Conservation (phyloP, 2,797 vertebrate species). For the Pangasius larnaudii region DNA sequence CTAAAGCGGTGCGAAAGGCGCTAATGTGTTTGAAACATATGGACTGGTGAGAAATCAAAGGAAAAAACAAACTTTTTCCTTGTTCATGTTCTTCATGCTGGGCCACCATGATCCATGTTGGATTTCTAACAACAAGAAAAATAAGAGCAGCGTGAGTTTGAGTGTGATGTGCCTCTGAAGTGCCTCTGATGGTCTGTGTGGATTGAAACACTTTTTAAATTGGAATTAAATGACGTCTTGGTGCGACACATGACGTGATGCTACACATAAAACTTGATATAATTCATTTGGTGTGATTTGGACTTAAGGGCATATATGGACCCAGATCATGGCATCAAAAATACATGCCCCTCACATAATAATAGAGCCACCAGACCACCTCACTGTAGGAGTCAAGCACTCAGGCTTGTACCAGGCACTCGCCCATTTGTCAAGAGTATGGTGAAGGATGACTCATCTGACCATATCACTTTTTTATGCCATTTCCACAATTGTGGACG, state of each 20-base stretch:
- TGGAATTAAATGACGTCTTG: not conserved
- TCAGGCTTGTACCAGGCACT: not conserved
- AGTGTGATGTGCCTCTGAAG: not conserved
- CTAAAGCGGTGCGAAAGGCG: too few relatives aligned
- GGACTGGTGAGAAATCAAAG: not conserved
- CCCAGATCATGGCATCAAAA: not conserved
- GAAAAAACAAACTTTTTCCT: too few relatives aligned
- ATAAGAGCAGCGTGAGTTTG: not conserved
- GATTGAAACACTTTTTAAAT: not conserved
- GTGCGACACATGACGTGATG: not conserved
- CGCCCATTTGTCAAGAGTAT: not conserved
- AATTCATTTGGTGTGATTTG: not conserved
- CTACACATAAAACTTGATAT: not conserved
- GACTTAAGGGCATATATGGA: not conserved
- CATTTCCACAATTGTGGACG: slow-evolving; percentile 4
- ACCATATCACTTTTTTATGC: not conserved
- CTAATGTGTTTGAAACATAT: not conserved
- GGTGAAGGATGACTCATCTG: slow-evolving; percentile 11
- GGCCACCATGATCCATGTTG: too few relatives aligned
- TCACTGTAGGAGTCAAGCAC: slow-evolving; percentile 4
- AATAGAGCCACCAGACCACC: not conserved
- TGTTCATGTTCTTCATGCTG: too few relatives aligned
- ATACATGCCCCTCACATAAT: not conserved
- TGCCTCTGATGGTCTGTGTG: not conserved
- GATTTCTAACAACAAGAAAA: not conserved